phyloP scores from a whole-genome alignment of 2,113 vertebrate genomes.

The Aramus guarauna region DNA sequence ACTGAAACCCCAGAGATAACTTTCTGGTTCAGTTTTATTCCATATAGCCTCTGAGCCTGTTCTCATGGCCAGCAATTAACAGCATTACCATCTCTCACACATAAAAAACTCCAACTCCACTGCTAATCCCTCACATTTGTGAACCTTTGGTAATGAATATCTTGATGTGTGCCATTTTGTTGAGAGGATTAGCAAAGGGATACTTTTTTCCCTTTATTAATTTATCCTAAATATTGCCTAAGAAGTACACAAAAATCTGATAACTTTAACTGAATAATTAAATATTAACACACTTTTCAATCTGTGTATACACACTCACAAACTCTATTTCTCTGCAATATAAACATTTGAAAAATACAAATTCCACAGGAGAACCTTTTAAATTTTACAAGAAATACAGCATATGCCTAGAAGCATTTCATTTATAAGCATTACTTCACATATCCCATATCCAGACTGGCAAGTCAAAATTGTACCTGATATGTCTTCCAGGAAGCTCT shows the following conservation, averaged over 20 bases:
- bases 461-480: slow-evolving; percentile 64
- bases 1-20: background rate
- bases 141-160: background rate
- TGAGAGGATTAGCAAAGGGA: background rate
- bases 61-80: background rate
- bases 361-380: background rate
- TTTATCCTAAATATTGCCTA: background rate
- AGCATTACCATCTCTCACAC: background rate
- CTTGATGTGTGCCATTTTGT: background rate
- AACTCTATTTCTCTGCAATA: background rate
- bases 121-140: background rate
- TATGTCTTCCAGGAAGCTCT: background rate
- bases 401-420: background rate
- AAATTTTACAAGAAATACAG: background rate
- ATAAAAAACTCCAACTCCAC: background rate
- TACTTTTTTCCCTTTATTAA: background rate
- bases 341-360: background rate
- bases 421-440: background rate
- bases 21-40: background rate
- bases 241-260: background rate
- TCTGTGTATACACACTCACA: background rate
- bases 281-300: background rate
- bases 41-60: background rate
- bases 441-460: background rate
- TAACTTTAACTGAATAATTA: background rate